Evolutionary conservation across 2,888 invertebrate species (phyloP).

Genomic region (Polydrusus tereticollis): DNA sequence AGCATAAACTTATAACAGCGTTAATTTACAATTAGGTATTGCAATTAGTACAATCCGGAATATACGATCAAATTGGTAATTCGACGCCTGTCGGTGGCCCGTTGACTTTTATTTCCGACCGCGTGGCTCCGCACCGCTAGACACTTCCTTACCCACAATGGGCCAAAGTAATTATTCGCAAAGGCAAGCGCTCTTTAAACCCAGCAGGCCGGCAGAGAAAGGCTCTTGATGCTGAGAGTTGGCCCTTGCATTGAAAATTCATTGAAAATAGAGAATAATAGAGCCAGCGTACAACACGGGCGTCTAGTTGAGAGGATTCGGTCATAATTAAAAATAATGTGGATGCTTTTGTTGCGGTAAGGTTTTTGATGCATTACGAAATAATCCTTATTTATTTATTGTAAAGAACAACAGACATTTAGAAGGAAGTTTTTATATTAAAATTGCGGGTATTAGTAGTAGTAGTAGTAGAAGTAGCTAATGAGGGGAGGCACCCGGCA

Average conservation of each 20-base stretch:
- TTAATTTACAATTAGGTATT: conserved; percentile 45
- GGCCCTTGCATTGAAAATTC: conserved; percentile 56
- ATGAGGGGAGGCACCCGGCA: too few relatives aligned
- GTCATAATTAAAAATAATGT: neutral
- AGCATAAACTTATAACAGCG: conserved; percentile 16
- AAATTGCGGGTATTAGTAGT: too few relatives aligned
- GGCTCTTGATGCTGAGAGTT: conserved; percentile 59
- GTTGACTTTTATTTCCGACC: conserved; percentile 47
- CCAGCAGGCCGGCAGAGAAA: conserved; percentile 59
- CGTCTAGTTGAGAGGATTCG: conserved; percentile 5
- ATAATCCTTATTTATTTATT: too few relatives aligned
- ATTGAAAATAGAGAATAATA: conserved; percentile 17
- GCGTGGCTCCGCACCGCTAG: conserved; percentile 46
- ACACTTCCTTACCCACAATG: conserved; percentile 52
- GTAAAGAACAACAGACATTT: too few relatives aligned
- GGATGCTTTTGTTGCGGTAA: neutral
- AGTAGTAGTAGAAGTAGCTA: too few relatives aligned
- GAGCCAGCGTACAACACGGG: neutral
- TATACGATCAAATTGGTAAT: conserved; percentile 39
- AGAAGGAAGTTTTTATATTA: too few relatives aligned
- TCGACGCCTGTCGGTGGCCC: conserved; percentile 41
- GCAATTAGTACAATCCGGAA: conserved; percentile 42
- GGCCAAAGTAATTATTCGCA: conserved; percentile 51
- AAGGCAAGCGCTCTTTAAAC: conserved; percentile 54
- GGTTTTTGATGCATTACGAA: too few relatives aligned